These are phyloP conservation scores for Lepas anatifera DNA, from an alignment of 2,888 invertebrate genomes.

Conservation along the genomic window DNA sequence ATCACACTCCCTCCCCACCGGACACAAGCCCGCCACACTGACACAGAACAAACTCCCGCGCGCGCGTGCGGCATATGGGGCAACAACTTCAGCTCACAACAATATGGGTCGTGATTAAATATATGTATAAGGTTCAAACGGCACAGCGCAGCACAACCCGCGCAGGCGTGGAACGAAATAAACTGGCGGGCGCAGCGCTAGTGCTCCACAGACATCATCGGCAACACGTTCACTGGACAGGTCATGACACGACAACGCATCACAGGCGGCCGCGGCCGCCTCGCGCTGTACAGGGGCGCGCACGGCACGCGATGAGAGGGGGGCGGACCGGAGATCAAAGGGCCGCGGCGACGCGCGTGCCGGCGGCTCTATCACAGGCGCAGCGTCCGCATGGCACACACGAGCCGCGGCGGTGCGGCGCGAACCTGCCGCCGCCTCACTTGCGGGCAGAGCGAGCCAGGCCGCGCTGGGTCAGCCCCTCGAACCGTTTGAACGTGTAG, in stretches of 20 bases:
- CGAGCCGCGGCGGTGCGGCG: not conserved
- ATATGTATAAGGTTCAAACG: no score
- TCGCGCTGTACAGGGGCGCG: not conserved
- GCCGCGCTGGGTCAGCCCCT: constrained; percentile 85
- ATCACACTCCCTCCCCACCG: no score
- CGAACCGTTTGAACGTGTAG: constrained; percentile 99
- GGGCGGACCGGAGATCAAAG: not conserved
- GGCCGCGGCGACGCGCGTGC: not conserved
- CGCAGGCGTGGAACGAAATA: no score
- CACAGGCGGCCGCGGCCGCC: not conserved
- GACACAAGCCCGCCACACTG: no score
- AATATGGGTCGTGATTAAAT: not conserved
- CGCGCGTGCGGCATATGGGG: not conserved
- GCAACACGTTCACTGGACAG: no score
- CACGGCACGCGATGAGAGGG: no score
- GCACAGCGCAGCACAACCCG: no score
- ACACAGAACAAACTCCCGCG: no score
- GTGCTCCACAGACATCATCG: no score
- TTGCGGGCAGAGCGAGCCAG: constrained; percentile 19
- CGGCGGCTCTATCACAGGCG: not conserved
- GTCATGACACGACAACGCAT: not conserved
- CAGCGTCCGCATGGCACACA: not conserved
- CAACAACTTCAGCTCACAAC: not conserved
- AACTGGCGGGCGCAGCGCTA: no score
- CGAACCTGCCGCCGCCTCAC: not conserved